Evolutionary conservation across 2,888 invertebrate genomes (phyloP).

Genomic region (Abscondita cerata): DNA sequence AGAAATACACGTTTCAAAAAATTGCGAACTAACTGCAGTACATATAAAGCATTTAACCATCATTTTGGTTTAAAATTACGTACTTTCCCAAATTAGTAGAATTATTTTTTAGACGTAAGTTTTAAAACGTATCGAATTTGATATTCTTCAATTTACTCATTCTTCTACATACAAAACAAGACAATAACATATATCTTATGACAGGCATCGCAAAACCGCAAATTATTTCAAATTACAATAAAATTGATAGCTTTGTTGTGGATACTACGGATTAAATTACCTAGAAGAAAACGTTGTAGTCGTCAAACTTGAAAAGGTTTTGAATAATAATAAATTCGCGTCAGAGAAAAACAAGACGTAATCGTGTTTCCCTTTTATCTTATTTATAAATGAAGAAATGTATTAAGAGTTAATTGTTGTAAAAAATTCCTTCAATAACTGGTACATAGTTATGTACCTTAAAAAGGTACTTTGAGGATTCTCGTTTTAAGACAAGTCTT

Average conservation of each 20-base stretch:
- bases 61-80: too few species aligned
- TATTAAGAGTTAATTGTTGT: constrained; percentile 3
- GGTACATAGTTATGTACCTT: constrained; percentile 14
- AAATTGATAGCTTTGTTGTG: constrained; percentile 22
- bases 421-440: constrained; percentile 22
- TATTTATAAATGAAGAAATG: constrained; percentile 5
- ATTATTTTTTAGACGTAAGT: too few species aligned
- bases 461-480: constrained; percentile 9
- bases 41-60: background rate
- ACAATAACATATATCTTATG: constrained; percentile 27
- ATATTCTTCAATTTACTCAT: background rate
- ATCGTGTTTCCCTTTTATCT: background rate
- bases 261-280: constrained; percentile 25
- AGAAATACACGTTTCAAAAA: constrained; percentile 34
- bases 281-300: constrained; percentile 13
- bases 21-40: constrained; percentile 29
- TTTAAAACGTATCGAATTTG: too few species aligned
- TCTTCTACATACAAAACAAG: constrained; percentile 22
- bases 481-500: constrained; percentile 17
- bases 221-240: constrained; percentile 31
- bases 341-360: too few species aligned
- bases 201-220: constrained; percentile 28
- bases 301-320: constrained; percentile 16
- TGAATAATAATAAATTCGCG: constrained; percentile 12
- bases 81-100: too few species aligned